Percentiles rank a stretch among this genome's conserved stretches.
phyloP scores from a whole-genome alignment of 2,888 invertebrate species.

The Netelia inedita region DNA sequence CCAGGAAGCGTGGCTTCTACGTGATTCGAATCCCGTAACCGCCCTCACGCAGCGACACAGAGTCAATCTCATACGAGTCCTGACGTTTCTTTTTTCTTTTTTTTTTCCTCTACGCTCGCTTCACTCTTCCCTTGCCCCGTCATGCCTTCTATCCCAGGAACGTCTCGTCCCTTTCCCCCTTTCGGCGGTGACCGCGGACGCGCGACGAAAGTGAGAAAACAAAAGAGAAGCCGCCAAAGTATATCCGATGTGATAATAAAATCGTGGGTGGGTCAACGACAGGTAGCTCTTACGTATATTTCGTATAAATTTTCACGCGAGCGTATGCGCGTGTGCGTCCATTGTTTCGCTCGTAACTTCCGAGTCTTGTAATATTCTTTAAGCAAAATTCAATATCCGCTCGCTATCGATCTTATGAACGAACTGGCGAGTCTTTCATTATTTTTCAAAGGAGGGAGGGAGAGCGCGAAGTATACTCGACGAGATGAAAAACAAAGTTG shows the following conservation, averaged over 20 bases:
- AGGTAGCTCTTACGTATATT: conserved; percentile 47
- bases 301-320: conserved; percentile 7
- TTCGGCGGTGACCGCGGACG: conserved; percentile 35
- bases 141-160: not conserved
- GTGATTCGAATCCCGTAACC: conserved; percentile 78
- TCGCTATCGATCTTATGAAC: not conserved
- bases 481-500: too few species aligned
- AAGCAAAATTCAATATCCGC: not conserved
- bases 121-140: conserved; percentile 20
- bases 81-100: conserved; percentile 37
- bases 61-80: conserved; percentile 62
- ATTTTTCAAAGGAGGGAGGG: too few species aligned
- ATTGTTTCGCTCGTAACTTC: not conserved
- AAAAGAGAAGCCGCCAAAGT: conserved; percentile 47
- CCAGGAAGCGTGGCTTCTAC: conserved; percentile 80
- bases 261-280: conserved; percentile 59
- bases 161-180: not conserved
- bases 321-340: not conserved
- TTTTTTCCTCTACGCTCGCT: conserved; percentile 21
- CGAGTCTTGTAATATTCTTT: not conserved
- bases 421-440: too few species aligned
- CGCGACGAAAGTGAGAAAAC: conserved; percentile 31
- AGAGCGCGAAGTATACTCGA: too few species aligned
- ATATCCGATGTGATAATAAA: conserved; percentile 48
- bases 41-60: conserved; percentile 66